A percentile compares a stretch with the other conserved stretches of the same genome.
These are phyloP conservation scores for Silurus glanis DNA, from an alignment of 2,113 vertebrate genomes.

Conservation along the genomic window DNA sequence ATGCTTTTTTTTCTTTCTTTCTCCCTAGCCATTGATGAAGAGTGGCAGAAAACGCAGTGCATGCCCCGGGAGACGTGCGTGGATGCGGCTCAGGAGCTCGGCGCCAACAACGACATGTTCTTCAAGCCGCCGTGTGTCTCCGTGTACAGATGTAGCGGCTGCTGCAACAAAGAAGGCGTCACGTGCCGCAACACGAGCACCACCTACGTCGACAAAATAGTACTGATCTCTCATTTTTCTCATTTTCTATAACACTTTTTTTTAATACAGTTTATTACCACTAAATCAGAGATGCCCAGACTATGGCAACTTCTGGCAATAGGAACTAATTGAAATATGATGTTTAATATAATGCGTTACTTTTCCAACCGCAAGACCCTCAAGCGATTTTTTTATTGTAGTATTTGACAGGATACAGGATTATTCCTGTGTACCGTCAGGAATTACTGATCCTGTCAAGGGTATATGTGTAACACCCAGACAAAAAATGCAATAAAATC, in stretches of 20 bases:
- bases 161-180: constrained; percentile 91
- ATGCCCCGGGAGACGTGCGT: constrained; percentile 91
- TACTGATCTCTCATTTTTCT: constrained; percentile 64
- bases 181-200: constrained; percentile 87
- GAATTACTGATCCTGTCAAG: too few relatives aligned
- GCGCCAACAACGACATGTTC: constrained; percentile 83
- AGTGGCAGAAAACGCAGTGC: constrained; percentile 95
- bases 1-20: not conserved
- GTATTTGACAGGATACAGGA: too few relatives aligned
- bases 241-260: not conserved
- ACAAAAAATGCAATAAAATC: too few relatives aligned
- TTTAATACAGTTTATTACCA: too few relatives aligned
- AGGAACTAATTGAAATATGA: too few relatives aligned
- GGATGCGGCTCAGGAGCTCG: constrained; percentile 90
- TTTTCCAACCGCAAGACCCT: too few relatives aligned
- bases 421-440: too few relatives aligned
- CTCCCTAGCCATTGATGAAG: constrained; percentile 87
- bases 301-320: too few relatives aligned
- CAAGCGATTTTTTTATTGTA: too few relatives aligned
- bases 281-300: too few relatives aligned
- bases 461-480: too few relatives aligned
- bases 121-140: constrained; percentile 96
- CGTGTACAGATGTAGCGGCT: constrained; percentile 88
- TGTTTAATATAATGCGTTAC: too few relatives aligned
- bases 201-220: constrained; percentile 90